These are phyloP conservation scores for Melanerpes formicivorus DNA, from an alignment of 2,113 vertebrate genomes.

Conservation along the genomic window DNA sequence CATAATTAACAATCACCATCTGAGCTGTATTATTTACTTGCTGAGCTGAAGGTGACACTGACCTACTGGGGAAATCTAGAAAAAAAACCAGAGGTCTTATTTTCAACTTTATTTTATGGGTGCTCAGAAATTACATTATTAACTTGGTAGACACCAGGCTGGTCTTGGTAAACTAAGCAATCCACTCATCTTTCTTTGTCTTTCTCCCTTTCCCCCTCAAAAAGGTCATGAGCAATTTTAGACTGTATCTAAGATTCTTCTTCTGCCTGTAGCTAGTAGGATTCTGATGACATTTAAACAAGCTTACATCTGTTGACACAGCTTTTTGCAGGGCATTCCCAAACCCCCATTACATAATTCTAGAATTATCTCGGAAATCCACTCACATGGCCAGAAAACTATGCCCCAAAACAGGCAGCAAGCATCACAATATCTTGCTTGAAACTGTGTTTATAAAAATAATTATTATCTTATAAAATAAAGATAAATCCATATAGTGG, in stretches of 20 bases:
- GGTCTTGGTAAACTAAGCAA: background rate
- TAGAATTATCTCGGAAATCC: background rate
- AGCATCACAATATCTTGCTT: background rate
- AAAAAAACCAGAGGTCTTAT: background rate
- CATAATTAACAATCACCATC: conserved; percentile 50
- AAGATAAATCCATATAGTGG: background rate
- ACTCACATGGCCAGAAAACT: background rate
- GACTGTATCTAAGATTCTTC: background rate
- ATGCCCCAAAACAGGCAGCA: background rate
- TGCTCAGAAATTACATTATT: background rate
- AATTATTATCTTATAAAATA: background rate
- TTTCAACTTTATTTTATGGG: background rate
- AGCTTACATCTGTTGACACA: background rate
- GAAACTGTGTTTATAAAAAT: background rate
- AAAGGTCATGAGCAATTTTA: background rate
- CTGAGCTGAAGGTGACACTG: background rate
- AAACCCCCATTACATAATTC: background rate
- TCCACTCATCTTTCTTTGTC: background rate
- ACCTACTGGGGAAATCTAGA: background rate
- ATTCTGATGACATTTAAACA: background rate
- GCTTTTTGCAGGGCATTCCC: background rate
- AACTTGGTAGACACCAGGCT: background rate
- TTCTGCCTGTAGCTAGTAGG: background rate
- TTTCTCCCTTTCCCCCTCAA: background rate
- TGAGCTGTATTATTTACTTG: conserved; percentile 23